Evolutionary conservation across 2,797 vertebrate species (phyloP).

Genomic region (Hyperoplus lanceolatus): DNA sequence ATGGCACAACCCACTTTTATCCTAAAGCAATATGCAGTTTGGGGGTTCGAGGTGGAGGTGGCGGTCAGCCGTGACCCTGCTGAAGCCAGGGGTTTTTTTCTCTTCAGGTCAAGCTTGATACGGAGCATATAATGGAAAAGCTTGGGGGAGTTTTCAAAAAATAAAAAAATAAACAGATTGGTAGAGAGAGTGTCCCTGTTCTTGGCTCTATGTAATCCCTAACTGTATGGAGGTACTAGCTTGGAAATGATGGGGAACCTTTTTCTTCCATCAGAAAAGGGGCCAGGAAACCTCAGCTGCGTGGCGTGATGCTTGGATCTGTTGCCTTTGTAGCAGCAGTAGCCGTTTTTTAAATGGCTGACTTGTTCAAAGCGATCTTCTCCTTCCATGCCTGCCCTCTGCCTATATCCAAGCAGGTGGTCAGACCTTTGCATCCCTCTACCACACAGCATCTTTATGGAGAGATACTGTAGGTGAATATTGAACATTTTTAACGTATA

Average conservation of each 20-base stretch:
- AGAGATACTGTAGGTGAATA: too few species aligned
- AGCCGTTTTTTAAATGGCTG: constrained; percentile 60
- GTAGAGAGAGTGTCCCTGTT: constrained; percentile 83
- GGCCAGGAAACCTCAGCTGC: constrained; percentile 62
- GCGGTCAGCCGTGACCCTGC: constrained; percentile 87
- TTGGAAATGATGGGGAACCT: constrained; percentile 85
- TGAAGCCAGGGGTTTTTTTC: constrained; percentile 84
- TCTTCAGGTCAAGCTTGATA: constrained; percentile 87
- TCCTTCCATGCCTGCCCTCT: constrained; percentile 14
- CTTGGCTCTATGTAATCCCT: constrained; percentile 80
- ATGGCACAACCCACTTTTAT: constrained; percentile 49
- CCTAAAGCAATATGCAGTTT: constrained; percentile 77
- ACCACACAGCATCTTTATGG: neutral
- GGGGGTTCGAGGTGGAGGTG: constrained; percentile 77
- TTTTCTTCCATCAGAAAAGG: constrained; percentile 78
- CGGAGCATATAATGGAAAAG: constrained; percentile 93
- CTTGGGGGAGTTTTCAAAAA: constrained; percentile 90
- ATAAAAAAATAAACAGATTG: constrained; percentile 81
- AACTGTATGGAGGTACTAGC: constrained; percentile 87
- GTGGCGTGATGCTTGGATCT: constrained; percentile 61
- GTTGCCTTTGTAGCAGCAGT: constrained; percentile 53
- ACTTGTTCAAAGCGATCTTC: constrained; percentile 46
- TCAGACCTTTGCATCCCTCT: constrained; percentile 18
- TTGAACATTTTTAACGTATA: too few species aligned
- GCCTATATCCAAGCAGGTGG: constrained; percentile 20